Percentiles rank a stretch among this genome's conserved stretches.
Conservation (phyloP, 2,888 invertebrate genomes). For the Chrysina gloriosa region DNA sequence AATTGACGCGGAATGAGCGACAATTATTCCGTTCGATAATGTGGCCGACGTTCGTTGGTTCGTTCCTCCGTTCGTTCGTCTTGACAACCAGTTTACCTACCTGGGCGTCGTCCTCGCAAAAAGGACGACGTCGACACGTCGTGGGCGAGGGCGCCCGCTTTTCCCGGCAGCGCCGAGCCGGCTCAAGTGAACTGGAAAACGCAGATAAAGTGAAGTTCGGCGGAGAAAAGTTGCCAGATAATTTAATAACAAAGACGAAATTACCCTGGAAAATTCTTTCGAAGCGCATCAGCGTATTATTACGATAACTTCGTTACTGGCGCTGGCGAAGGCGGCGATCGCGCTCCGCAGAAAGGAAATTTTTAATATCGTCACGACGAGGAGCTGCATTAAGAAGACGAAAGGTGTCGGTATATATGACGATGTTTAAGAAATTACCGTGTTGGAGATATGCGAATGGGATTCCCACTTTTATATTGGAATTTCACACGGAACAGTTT, state of each 20-base stretch:
- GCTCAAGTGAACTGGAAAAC: constrained; percentile 63
- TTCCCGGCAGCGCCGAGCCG: not conserved
- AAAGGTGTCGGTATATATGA: not conserved
- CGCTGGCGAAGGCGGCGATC: not conserved
- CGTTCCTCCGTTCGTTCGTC: constrained; percentile 48
- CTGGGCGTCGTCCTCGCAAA: constrained; percentile 41
- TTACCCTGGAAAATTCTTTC: constrained; percentile 61
- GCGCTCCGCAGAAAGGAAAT: constrained; percentile 2
- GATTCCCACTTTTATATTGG: no score
- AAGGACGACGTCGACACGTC: constrained; percentile 32
- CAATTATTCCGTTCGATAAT: constrained; percentile 42
- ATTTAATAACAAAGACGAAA: constrained; percentile 66
- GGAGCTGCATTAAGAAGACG: not conserved
- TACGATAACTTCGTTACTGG: constrained; percentile 60
- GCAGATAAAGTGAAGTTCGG: constrained; percentile 64
- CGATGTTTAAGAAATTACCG: no score
- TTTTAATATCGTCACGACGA: constrained; percentile 28
- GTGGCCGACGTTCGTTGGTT: constrained; percentile 41
- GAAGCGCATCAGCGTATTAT: constrained; percentile 62
- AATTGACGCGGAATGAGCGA: constrained; percentile 38
- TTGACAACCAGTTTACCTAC: no score
- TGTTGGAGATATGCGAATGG: no score
- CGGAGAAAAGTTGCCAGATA: constrained; percentile 65
- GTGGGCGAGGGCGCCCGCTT: not conserved
- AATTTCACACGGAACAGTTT: no score